A percentile compares a stretch with the other conserved stretches of the same genome.
phyloP scores from a whole-genome alignment of 2,888 invertebrate species.

The Rhagophthalmus giganteus region DNA sequence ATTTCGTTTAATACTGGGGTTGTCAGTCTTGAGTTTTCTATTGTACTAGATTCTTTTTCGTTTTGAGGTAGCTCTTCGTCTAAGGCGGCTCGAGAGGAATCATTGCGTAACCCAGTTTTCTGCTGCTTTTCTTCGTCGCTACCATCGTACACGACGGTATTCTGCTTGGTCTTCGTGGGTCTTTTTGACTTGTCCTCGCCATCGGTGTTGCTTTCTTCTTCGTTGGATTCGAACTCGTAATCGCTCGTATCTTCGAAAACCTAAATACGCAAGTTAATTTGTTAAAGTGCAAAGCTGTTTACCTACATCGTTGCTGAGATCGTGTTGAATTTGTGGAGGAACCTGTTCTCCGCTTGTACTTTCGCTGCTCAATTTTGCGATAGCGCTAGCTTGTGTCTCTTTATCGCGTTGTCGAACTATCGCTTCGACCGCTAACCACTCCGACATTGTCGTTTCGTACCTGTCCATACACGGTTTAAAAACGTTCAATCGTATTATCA shows the following conservation, averaged over 20 bases:
- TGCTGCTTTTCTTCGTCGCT: constrained; percentile 42
- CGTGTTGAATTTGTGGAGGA: constrained; percentile 54
- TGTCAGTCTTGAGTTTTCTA: constrained; percentile 4
- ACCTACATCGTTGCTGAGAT: constrained; percentile 59
- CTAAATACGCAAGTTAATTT: constrained; percentile 33
- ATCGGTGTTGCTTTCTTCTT: constrained; percentile 50
- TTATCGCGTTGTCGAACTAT: constrained; percentile 82
- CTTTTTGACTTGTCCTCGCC: constrained; percentile 35
- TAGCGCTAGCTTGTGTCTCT: constrained; percentile 81
- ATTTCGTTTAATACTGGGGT: constrained; percentile 11
- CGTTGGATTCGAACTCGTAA: constrained; percentile 49
- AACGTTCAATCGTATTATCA: no score
- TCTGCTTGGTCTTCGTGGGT: constrained; percentile 43
- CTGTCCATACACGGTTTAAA: no score
- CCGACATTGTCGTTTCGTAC: constrained; percentile 91
- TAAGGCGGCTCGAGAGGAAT: not conserved
- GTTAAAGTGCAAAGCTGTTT: not conserved
- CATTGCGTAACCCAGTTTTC: constrained; percentile 58
- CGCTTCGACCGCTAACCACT: constrained; percentile 94
- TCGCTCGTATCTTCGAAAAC: constrained; percentile 54
- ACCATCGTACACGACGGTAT: constrained; percentile 51
- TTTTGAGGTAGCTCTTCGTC: not conserved
- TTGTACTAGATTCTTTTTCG: not conserved
- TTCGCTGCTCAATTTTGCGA: constrained; percentile 81
- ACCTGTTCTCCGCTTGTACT: constrained; percentile 61